Percentiles rank a stretch among this genome's conserved stretches.
These are phyloP conservation scores for Solenopsis fugax DNA, from an alignment of 1,140 invertebrate genomes.

Conservation along the genomic window DNA sequence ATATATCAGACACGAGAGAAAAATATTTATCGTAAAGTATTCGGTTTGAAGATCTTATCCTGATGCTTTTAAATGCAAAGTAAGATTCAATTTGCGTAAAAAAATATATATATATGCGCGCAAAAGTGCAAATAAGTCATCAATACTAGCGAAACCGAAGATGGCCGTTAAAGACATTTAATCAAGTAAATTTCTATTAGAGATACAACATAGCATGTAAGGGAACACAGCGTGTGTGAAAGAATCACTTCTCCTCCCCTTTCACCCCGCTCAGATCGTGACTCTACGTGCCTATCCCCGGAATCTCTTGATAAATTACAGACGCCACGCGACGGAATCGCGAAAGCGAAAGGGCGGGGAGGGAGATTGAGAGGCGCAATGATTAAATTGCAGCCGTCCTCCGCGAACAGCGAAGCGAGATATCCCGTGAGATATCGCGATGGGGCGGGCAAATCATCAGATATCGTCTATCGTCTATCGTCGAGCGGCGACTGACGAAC, in stretches of 20 bases:
- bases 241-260: background rate
- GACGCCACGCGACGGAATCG: constrained; percentile 47
- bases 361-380: background rate
- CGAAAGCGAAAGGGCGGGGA: background rate
- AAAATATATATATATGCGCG: background rate
- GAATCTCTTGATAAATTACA: constrained; percentile 40
- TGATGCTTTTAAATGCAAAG: background rate
- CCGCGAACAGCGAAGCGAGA: background rate
- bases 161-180: background rate
- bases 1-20: background rate
- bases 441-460: constrained; percentile 61
- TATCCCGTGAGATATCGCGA: constrained; percentile 56
- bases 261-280: background rate
- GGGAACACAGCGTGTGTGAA: background rate
- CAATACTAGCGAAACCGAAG: background rate
- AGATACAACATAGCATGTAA: background rate
- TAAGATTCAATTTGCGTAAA: background rate
- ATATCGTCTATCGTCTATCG: constrained; percentile 69
- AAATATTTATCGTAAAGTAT: background rate
- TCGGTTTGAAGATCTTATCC: background rate
- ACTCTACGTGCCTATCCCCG: background rate
- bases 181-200: background rate
- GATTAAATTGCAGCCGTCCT: constrained; percentile 27
- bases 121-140: background rate
- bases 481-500: constrained; percentile 67